These are phyloP conservation scores for Catajapyx aquilonaris DNA, from an alignment of 1,140 invertebrate genomes.

Conservation along the genomic window DNA sequence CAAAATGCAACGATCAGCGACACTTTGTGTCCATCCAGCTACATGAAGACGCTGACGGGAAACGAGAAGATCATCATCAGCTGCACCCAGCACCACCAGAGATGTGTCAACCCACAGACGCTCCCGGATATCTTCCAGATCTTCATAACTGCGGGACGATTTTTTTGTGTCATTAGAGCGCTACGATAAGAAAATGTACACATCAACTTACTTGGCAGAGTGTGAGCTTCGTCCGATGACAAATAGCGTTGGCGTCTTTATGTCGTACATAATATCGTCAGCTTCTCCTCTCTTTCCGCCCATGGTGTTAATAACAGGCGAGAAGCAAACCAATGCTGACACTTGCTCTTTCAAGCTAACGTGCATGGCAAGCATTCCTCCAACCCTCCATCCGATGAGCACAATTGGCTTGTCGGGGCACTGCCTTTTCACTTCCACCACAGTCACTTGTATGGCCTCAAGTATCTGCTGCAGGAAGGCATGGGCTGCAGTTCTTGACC, in stretches of 20 bases:
- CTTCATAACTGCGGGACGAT: conserved; percentile 32
- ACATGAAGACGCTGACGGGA: conserved; percentile 41
- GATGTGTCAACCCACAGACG: conserved; percentile 52
- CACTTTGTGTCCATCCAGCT: conserved; percentile 56
- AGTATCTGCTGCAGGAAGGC: too few species aligned
- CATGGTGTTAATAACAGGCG: conserved; percentile 16
- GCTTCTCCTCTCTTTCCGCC: conserved; percentile 41
- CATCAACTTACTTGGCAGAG: conserved; percentile 12
- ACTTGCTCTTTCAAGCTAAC: too few species aligned
- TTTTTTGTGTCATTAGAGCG: not conserved
- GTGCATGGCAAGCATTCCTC: too few species aligned
- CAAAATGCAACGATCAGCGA: conserved; percentile 57
- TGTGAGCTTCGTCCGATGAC: conserved; percentile 55
- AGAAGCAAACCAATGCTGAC: too few species aligned
- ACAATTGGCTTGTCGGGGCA: too few species aligned
- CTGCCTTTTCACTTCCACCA: too few species aligned
- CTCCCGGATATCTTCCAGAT: conserved; percentile 53
- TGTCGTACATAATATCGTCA: conserved; percentile 52
- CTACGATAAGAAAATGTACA: not conserved
- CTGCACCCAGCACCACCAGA: conserved; percentile 58
- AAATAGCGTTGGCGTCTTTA: conserved; percentile 52
- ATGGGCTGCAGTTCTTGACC: too few species aligned
- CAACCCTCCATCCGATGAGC: too few species aligned
- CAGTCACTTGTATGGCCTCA: too few species aligned
- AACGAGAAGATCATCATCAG: conserved; percentile 53